Percentiles rank a stretch among this genome's conserved stretches.
Conservation (phyloP, 2,888 invertebrate species). For the Drosophila mercatorum region DNA sequence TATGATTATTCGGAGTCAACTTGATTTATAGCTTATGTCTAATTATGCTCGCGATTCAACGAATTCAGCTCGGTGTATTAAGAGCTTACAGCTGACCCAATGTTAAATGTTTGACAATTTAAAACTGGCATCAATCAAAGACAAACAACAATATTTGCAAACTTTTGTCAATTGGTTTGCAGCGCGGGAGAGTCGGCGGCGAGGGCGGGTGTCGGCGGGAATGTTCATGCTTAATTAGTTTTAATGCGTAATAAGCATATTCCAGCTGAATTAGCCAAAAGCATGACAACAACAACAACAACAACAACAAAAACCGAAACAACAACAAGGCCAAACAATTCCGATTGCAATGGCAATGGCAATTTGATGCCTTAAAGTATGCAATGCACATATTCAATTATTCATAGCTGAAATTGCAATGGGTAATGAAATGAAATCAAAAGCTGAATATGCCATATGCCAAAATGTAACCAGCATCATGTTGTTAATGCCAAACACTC, state of each 20-base stretch:
- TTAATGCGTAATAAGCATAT: constrained; percentile 78
- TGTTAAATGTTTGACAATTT: constrained; percentile 26
- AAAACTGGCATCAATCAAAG: constrained; percentile 41
- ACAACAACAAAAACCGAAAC: constrained; percentile 15
- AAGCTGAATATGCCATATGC: constrained; percentile 62
- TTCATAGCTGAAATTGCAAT: constrained; percentile 75
- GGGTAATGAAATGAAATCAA: constrained; percentile 77
- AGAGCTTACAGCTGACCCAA: not conserved
- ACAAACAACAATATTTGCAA: constrained; percentile 30
- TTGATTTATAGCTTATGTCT: no score
- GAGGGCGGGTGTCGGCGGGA: constrained; percentile 39
- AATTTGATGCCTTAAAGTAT: constrained; percentile 74
- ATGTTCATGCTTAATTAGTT: constrained; percentile 73
- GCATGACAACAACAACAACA: constrained; percentile 35
- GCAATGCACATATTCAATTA: constrained; percentile 74
- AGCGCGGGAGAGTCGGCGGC: no score
- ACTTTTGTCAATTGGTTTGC: constrained; percentile 32
- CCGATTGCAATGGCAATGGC: constrained; percentile 63
- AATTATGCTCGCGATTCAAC: no score
- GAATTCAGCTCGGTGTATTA: not conserved
- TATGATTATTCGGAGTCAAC: no score
- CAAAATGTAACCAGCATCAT: constrained; percentile 37
- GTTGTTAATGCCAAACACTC: constrained; percentile 37
- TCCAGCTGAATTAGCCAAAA: constrained; percentile 69
- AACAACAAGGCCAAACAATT: constrained; percentile 45